Evolutionary conservation across 2,113 vertebrate species (phyloP).

Genomic region (Gopherus flavomarginatus): DNA sequence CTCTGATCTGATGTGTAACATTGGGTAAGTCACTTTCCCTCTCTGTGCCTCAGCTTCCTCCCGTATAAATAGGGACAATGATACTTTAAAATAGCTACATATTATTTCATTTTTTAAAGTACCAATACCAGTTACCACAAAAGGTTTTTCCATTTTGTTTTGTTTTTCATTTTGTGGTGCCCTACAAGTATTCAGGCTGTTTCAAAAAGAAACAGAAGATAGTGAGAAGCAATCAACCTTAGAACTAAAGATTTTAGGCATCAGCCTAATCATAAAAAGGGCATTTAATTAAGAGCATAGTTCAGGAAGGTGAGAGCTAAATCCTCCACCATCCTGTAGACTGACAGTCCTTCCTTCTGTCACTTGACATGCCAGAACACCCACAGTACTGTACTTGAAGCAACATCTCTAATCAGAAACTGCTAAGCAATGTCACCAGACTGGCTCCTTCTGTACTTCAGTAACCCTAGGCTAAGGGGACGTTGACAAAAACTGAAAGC

Average conservation of each 20-base stretch:
- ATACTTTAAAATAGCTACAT: constrained; percentile 21
- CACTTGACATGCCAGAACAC: not conserved
- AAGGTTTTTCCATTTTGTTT: not conserved
- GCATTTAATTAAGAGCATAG: not conserved
- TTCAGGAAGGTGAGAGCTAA: not conserved
- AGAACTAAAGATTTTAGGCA: not conserved
- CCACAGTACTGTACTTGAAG: not conserved
- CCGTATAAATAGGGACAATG: constrained; percentile 52
- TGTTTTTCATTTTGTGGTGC: not conserved
- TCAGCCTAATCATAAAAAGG: not conserved
- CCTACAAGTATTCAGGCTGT: not conserved
- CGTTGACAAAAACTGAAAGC: not conserved
- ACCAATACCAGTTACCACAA: not conserved
- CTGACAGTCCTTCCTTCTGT: not conserved
- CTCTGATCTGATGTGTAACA: constrained; percentile 16
- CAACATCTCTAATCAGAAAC: not conserved
- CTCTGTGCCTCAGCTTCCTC: constrained; percentile 34
- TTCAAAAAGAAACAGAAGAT: not conserved
- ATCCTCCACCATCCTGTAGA: not conserved
- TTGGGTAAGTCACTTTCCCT: not conserved
- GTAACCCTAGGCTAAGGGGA: not conserved
- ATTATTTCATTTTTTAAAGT: not conserved
- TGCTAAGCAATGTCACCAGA: not conserved
- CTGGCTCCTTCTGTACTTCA: not conserved
- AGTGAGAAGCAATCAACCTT: not conserved